These are phyloP conservation scores for Acrobasis repandana DNA, from an alignment of 2,888 invertebrate genomes.

Conservation along the genomic window DNA sequence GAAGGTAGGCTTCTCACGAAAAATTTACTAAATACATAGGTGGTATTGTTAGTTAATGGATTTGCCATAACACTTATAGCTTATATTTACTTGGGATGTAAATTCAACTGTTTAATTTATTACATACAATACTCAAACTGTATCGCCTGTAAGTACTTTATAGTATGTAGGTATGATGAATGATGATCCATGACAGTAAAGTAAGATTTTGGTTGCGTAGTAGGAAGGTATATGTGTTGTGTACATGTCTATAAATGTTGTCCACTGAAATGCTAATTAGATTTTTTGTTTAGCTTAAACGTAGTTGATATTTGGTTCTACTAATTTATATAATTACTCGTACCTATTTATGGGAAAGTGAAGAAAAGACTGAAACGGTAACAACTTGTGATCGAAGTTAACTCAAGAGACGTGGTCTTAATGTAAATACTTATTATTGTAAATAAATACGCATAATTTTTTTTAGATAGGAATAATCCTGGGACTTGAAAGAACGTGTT, in stretches of 20 bases:
- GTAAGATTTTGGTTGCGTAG: background rate
- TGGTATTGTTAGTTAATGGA: constrained; percentile 25
- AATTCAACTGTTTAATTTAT: constrained; percentile 13
- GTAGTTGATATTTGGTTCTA: constrained; percentile 6
- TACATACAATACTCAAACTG: constrained; percentile 14
- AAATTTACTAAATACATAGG: constrained; percentile 38
- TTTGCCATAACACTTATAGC: constrained; percentile 21
- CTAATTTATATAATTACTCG: background rate
- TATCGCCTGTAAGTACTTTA: background rate
- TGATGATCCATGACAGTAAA: constrained; percentile 7
- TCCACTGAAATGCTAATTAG: constrained; percentile 11
- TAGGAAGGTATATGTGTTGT: background rate
- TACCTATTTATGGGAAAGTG: constrained; percentile 50
- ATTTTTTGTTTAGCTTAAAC: constrained; percentile 6
- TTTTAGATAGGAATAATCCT: constrained; percentile 50
- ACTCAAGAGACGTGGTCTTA: constrained; percentile 58
- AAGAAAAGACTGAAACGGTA: constrained; percentile 73
- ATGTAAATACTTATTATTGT: constrained; percentile 55
- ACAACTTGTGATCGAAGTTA: constrained; percentile 73
- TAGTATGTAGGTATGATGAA: background rate
- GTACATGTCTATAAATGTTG: constrained; percentile 10
- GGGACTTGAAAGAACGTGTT: constrained; percentile 63
- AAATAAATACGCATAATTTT: constrained; percentile 42
- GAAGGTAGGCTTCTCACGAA: constrained; percentile 46
- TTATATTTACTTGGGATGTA: constrained; percentile 16